Percentiles rank a stretch among this genome's conserved stretches.
phyloP scores from a whole-genome alignment of 2,888 invertebrate genomes.

The Horisme vitalbata region DNA sequence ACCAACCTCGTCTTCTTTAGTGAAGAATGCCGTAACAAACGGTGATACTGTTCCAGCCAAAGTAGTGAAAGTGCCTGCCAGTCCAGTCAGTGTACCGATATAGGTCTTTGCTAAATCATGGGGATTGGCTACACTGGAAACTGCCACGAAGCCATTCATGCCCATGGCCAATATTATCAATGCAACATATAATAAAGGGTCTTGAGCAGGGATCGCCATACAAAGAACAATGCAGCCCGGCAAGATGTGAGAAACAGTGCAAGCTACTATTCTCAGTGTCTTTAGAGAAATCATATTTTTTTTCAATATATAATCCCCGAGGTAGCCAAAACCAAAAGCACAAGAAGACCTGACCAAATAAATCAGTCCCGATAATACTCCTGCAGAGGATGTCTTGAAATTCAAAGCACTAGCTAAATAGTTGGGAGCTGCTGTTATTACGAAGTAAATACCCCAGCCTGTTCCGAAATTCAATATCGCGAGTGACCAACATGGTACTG shows the following conservation, averaged over 20 bases:
- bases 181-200: conserved; percentile 57
- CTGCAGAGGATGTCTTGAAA: conserved; percentile 63
- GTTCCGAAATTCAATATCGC: conserved; percentile 84
- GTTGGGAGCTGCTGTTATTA: conserved; percentile 75
- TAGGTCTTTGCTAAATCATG: conserved; percentile 87
- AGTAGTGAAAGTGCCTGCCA: conserved; percentile 81
- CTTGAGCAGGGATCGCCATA: conserved; percentile 28
- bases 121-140: conserved; percentile 68
- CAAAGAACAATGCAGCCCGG: conserved; percentile 46
- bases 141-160: conserved; percentile 73
- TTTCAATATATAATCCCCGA: conserved; percentile 44
- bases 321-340: conserved; percentile 29
- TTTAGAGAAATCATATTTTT: conserved; percentile 24
- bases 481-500: conserved; percentile 84
- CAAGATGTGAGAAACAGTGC: conserved; percentile 62
- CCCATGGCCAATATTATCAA: conserved; percentile 81
- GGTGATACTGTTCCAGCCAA: conserved; percentile 85
- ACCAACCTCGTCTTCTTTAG: conserved; percentile 59
- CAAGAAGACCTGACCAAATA: conserved; percentile 31
- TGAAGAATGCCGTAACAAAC: conserved; percentile 81
- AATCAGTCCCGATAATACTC: conserved; percentile 33
- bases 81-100: conserved; percentile 85
- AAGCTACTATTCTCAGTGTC: conserved; percentile 13
- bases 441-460: conserved; percentile 85
- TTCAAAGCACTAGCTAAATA: conserved; percentile 84